Conservation (phyloP, 2,797 vertebrate genomes). For the Clangula hyemalis region DNA sequence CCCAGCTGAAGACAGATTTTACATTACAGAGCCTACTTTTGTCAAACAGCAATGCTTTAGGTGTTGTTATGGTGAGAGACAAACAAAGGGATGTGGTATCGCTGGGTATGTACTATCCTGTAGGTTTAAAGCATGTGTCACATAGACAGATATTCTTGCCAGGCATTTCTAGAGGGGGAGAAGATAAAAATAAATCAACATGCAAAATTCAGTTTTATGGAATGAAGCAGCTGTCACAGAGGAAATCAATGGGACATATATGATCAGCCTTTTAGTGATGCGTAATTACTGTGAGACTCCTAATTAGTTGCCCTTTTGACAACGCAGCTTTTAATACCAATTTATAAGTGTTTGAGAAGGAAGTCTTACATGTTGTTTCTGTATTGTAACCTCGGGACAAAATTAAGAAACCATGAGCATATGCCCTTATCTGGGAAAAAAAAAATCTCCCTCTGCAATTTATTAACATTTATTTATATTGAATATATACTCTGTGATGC, state of each 20-base stretch:
- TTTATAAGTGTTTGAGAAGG: slow-evolving; percentile 16
- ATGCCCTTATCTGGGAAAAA: background rate
- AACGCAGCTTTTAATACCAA: background rate
- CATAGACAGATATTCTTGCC: background rate
- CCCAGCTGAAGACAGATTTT: background rate
- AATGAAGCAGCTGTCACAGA: slow-evolving; percentile 9
- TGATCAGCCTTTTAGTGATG: background rate
- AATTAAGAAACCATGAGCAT: background rate
- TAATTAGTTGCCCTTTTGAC: slow-evolving; percentile 38
- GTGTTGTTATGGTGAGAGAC: background rate
- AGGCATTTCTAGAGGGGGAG: background rate
- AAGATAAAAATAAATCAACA: slow-evolving; percentile 3
- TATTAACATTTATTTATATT: background rate
- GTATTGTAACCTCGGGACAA: slow-evolving; percentile 4
- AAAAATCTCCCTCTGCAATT: background rate
- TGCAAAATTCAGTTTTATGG: background rate
- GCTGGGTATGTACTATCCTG: background rate
- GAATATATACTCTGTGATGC: background rate
- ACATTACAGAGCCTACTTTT: background rate
- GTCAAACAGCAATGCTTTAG: background rate
- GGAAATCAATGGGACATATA: slow-evolving; percentile 7
- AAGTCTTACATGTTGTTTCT: slow-evolving; percentile 3
- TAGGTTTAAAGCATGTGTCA: background rate
- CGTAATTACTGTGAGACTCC: slow-evolving; percentile 38
- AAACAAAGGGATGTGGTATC: background rate